Conservation (phyloP, 2,888 invertebrate genomes). For the Ormyrus rosae region DNA sequence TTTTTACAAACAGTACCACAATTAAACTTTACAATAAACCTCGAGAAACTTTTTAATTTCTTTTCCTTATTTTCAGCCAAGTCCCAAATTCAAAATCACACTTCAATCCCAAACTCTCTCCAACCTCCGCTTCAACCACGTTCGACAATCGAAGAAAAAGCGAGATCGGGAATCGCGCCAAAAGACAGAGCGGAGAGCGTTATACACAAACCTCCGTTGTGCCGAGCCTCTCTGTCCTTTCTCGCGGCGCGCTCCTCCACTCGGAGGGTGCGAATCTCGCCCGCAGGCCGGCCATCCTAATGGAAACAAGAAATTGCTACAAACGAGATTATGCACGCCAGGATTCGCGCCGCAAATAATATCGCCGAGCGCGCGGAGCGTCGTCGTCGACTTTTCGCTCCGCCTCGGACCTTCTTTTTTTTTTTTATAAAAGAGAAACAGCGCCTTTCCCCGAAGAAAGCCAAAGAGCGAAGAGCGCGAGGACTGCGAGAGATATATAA, state of each 20-base stretch:
- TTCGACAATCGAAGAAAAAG: too few species aligned
- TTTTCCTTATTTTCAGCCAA: too few species aligned
- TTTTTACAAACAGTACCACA: too few species aligned
- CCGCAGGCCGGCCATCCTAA: constrained; percentile 74
- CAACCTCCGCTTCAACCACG: too few species aligned
- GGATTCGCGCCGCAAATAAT: constrained; percentile 70
- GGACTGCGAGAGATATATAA: too few species aligned
- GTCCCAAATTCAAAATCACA: too few species aligned
- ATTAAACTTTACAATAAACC: too few species aligned
- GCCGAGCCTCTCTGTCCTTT: neutral
- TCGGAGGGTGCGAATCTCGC: constrained; percentile 51
- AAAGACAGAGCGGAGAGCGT: neutral
- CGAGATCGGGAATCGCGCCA: too few species aligned
- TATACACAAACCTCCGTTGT: neutral
- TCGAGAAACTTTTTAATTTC: too few species aligned
- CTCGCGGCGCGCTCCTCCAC: constrained; percentile 31
- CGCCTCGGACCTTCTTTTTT: neutral
- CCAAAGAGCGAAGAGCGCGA: too few species aligned
- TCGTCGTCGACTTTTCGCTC: constrained; percentile 4
- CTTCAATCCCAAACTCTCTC: too few species aligned
- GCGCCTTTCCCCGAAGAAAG: too few species aligned
- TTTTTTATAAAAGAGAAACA: neutral
- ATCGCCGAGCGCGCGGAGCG: constrained; percentile 60
- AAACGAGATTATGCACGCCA: constrained; percentile 74
- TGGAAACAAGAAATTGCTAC: constrained; percentile 76